phyloP scores from a whole-genome alignment of 2,888 invertebrate species.

The Pammene aurita region DNA sequence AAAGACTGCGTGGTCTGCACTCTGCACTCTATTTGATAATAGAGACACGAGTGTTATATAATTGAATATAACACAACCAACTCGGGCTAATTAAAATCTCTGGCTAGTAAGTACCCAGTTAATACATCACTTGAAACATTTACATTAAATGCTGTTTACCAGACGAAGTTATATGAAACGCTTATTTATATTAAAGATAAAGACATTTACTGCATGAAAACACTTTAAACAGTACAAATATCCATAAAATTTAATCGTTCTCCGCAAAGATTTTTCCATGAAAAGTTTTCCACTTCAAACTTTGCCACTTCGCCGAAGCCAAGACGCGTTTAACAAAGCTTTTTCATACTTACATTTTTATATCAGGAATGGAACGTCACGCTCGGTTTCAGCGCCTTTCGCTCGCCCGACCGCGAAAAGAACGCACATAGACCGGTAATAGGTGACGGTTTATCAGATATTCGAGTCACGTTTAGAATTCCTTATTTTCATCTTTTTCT shows the following conservation, averaged over 20 bases:
- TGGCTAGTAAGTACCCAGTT: neutral
- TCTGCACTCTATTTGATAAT: conserved; percentile 60
- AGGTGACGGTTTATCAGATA: conserved; percentile 75
- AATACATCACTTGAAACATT: conserved; percentile 5
- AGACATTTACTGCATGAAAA: conserved; percentile 60
- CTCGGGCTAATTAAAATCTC: neutral
- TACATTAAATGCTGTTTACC: neutral
- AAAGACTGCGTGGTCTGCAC: conserved; percentile 62
- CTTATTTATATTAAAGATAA: conserved; percentile 34
- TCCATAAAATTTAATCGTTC: conserved; percentile 80
- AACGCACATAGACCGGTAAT: conserved; percentile 78
- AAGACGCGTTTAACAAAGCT: conserved; percentile 82
- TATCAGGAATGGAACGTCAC: conserved; percentile 81
- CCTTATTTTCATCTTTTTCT: conserved; percentile 83
- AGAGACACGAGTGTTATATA: conserved; percentile 56
- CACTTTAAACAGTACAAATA: conserved; percentile 75
- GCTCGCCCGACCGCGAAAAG: conserved; percentile 78
- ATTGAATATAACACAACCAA: conserved; percentile 41
- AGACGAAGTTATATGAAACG: conserved; percentile 8
- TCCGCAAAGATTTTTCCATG: conserved; percentile 79
- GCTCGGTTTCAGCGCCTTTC: conserved; percentile 77
- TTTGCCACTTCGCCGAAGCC: conserved; percentile 81
- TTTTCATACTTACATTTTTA: conserved; percentile 82
- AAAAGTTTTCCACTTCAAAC: conserved; percentile 83
- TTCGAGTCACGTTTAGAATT: conserved; percentile 81